These are phyloP conservation scores for Panopea generosa DNA, from an alignment of 2,888 invertebrate genomes.

Conservation along the genomic window DNA sequence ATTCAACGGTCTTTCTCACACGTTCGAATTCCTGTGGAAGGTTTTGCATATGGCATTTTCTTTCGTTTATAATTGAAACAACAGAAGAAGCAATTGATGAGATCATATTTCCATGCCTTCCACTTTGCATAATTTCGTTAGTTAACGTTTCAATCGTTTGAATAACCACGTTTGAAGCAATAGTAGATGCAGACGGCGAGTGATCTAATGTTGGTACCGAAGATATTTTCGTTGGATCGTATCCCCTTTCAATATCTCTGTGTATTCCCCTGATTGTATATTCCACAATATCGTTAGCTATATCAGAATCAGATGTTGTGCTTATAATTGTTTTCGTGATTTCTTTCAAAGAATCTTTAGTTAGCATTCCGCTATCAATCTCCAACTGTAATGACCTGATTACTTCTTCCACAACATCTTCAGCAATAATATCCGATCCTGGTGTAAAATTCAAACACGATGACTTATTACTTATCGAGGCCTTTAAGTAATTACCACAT, in stretches of 20 bases:
- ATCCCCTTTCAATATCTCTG: conserved; percentile 44
- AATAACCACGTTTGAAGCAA: conserved; percentile 59
- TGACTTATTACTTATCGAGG: background rate
- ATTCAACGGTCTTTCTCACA: conserved; percentile 36
- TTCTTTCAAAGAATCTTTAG: conserved; percentile 60
- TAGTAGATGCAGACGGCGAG: conserved; percentile 54
- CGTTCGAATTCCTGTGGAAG: conserved; percentile 36
- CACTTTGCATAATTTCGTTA: conserved; percentile 42
- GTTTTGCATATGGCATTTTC: background rate
- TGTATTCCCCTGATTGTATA: conserved; percentile 40
- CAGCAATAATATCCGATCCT: conserved; percentile 39
- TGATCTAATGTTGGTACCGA: conserved; percentile 37
- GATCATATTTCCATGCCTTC: conserved; percentile 22
- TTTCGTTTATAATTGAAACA: conserved; percentile 29
- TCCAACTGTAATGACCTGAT: conserved; percentile 59
- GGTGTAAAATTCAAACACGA: conserved; percentile 7
- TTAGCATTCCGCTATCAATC: conserved; percentile 53
- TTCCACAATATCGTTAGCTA: conserved; percentile 38
- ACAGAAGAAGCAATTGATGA: conserved; percentile 52
- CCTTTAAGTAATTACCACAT: conserved; percentile 54
- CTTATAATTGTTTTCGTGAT: conserved; percentile 53
- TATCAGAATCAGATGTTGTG: conserved; percentile 30
- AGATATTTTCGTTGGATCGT: conserved; percentile 13
- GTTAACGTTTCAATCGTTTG: conserved; percentile 55
- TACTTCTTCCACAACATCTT: conserved; percentile 57